phyloP scores from a whole-genome alignment of 2,113 vertebrate genomes.

The Mystacornis crossleyi region DNA sequence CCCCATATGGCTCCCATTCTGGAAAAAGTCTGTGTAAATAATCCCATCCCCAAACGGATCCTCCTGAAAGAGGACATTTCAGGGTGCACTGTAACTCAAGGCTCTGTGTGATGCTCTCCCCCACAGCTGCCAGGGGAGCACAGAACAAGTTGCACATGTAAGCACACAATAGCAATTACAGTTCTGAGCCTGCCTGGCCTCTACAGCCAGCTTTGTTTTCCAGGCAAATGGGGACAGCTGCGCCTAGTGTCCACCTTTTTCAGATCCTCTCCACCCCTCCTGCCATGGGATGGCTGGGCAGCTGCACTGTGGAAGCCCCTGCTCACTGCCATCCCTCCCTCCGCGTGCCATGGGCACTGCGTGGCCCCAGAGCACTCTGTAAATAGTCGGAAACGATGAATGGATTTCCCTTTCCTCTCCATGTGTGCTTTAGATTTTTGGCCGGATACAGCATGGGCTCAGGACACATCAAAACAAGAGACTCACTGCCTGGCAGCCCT shows the following conservation, averaged over 20 bases:
- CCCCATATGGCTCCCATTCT: not conserved
- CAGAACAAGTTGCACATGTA: accelerated
- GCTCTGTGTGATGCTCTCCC: not conserved
- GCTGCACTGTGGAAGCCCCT: not conserved
- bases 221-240: not conserved
- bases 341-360: not conserved
- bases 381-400: conserved; percentile 70
- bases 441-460: conserved; percentile 25
- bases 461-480: conserved; percentile 45
- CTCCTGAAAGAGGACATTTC: not conserved
- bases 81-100: not conserved
- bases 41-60: not conserved
- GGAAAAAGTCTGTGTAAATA: not conserved
- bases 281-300: accelerated
- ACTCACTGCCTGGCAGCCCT: not conserved
- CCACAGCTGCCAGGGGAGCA: not conserved
- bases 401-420: conserved; percentile 66
- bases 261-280: not conserved
- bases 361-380: not conserved
- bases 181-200: not conserved
- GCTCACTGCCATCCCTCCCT: not conserved
- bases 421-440: conserved; percentile 66
- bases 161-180: not conserved
- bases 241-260: not conserved
- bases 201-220: not conserved